Conservation (phyloP, 2,113 vertebrate species). For the Halichoerus grypus region DNA sequence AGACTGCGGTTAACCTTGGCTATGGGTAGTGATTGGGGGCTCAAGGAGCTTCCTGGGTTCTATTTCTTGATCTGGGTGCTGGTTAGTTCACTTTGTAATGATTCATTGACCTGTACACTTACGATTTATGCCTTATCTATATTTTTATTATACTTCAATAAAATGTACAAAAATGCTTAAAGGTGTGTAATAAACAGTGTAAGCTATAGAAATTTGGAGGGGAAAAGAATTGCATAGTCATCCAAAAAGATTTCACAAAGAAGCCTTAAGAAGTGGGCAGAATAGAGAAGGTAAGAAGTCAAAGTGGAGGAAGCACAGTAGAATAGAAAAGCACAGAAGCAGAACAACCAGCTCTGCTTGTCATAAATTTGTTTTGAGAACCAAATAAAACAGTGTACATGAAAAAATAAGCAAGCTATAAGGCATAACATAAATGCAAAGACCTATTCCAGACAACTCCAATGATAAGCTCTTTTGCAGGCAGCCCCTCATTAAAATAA, state of each 20-base stretch:
- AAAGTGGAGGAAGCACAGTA: not conserved
- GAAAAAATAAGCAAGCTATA: conserved; percentile 32
- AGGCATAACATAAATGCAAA: conserved; percentile 20
- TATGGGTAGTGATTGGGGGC: not conserved
- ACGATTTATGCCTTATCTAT: not conserved
- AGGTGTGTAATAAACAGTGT: not conserved
- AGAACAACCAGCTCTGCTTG: not conserved
- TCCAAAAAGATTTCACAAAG: not conserved
- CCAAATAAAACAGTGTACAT: conserved; percentile 12
- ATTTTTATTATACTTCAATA: conserved; percentile 23
- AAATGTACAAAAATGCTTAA: conserved; percentile 19
- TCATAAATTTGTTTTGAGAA: conserved; percentile 18
- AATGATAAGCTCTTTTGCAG: conserved; percentile 46
- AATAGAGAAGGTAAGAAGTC: not conserved
- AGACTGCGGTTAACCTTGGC: not conserved
- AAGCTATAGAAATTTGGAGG: conserved; percentile 35
- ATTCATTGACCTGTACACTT: not conserved
- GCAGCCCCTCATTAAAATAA: not conserved
- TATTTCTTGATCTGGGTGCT: not conserved
- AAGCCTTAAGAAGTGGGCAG: conserved; percentile 6
- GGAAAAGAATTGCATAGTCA: conserved; percentile 18
- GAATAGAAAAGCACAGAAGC: not conserved
- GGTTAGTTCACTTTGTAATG: not conserved
- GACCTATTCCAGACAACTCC: not conserved
- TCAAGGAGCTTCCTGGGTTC: not conserved